phyloP scores from a whole-genome alignment of 1,140 invertebrate species.

The Adelges cooleyi region DNA sequence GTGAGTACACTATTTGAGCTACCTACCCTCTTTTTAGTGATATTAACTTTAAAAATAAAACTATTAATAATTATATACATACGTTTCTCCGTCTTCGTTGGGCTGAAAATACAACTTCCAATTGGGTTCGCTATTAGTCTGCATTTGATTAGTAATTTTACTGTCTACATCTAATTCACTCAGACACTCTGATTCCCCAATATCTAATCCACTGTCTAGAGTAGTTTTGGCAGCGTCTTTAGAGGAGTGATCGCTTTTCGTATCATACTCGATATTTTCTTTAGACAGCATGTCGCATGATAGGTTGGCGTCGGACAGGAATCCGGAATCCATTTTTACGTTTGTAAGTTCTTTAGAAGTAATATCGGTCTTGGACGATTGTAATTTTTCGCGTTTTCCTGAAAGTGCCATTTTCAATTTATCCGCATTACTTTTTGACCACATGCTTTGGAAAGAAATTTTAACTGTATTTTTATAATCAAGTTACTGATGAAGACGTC shows the following conservation, averaged over 20 bases:
- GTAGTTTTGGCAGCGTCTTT: neutral
- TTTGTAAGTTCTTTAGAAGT: neutral
- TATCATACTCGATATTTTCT: conserved; percentile 1
- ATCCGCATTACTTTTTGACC: conserved; percentile 17
- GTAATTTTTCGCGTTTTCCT: conserved; percentile 13
- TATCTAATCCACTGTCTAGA: neutral
- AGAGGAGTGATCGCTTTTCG: neutral
- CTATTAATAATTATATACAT: no score
- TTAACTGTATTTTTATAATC: no score
- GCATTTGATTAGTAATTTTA: neutral
- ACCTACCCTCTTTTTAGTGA: no score
- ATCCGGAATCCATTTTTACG: conserved; percentile 21
- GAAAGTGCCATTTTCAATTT: conserved; percentile 25
- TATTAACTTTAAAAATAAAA: no score
- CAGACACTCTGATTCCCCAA: neutral
- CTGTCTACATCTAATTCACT: conserved; percentile 11
- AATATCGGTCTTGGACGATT: neutral
- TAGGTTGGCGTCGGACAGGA: neutral
- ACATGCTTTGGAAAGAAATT: conserved; percentile 5
- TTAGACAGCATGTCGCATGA: neutral
- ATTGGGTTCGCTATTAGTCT: neutral
- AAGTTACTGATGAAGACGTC: no score
- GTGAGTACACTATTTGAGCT: no score
- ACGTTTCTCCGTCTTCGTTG: conserved; percentile 29
- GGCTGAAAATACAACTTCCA: conserved; percentile 6